Conservation (phyloP, 2,113 vertebrate genomes). For the Oophaga pumilio region DNA sequence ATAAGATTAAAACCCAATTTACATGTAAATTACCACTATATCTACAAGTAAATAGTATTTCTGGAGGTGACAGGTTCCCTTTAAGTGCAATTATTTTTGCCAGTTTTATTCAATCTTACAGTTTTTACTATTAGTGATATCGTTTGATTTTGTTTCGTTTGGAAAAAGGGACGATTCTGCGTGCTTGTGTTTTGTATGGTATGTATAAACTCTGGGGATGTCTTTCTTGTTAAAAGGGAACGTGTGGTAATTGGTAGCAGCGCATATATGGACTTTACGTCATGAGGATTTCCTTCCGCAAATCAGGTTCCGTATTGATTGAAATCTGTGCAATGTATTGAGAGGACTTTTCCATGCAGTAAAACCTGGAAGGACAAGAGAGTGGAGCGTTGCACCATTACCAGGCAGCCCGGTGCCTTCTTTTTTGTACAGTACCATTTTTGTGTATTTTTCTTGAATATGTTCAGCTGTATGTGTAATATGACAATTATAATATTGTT, state of each 20-base stretch:
- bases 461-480: not conserved
- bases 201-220: not conserved
- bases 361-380: not conserved
- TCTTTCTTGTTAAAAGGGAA: conserved; percentile 14
- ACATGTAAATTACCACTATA: no score
- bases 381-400: not conserved
- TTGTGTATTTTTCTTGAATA: conserved; percentile 20
- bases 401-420: not conserved
- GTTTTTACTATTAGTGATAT: not conserved
- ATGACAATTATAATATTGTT: conserved; percentile 25
- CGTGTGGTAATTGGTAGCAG: not conserved
- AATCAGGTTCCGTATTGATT: not conserved
- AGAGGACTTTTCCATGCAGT: not conserved
- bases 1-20: no score
- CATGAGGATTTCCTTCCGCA: not conserved
- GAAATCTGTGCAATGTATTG: not conserved
- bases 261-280: not conserved
- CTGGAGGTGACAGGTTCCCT: no score
- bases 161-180: conserved; percentile 1
- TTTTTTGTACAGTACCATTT: conserved; percentile 14
- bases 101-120: not conserved
- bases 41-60: no score
- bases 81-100: not conserved
- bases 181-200: conserved; percentile 30
- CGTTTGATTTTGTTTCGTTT: not conserved